phyloP scores from a whole-genome alignment of 2,797 vertebrate species.

The Octomys mimax region DNA sequence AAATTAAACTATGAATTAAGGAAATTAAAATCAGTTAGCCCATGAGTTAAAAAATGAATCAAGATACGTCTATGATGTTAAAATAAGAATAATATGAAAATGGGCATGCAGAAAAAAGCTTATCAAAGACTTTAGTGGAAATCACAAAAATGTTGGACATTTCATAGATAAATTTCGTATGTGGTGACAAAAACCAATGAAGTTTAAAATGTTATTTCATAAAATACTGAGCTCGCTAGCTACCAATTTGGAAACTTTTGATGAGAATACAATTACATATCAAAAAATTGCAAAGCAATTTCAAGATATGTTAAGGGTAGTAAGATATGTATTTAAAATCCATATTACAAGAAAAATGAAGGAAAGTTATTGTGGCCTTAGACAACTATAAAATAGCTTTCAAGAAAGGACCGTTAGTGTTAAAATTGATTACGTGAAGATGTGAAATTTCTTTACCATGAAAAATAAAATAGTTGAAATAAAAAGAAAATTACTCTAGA shows the following conservation, averaged over 20 bases:
- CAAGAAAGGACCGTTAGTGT: slow-evolving; percentile 16
- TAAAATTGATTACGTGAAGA: slow-evolving; percentile 12
- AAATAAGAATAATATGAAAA: slow-evolving; percentile 33
- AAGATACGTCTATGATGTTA: not conserved
- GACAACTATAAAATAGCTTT: slow-evolving; percentile 30
- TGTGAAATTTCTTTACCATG: not conserved
- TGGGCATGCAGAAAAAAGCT: not conserved
- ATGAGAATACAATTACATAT: not conserved
- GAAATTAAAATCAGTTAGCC: not conserved
- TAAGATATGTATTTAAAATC: slow-evolving; percentile 41
- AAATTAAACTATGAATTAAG: not conserved
- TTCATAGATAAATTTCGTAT: not conserved
- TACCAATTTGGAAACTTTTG: not conserved
- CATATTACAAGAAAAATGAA: not conserved
- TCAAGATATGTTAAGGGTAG: slow-evolving; percentile 15
- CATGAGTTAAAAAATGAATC: not conserved
- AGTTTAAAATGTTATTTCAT: not conserved
- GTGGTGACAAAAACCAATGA: not conserved
- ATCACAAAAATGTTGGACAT: not conserved
- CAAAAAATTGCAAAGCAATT: slow-evolving; percentile 21
- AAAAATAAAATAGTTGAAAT: slow-evolving; percentile 35
- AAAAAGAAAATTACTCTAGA: not conserved
- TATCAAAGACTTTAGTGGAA: not conserved
- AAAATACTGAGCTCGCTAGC: not conserved
- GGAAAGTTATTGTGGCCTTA: not conserved